Evolutionary conservation across 2,888 invertebrate species (phyloP), one percentile per base, ranked within the genome.

Genomic region (Ferrisia virgata): DNA sequence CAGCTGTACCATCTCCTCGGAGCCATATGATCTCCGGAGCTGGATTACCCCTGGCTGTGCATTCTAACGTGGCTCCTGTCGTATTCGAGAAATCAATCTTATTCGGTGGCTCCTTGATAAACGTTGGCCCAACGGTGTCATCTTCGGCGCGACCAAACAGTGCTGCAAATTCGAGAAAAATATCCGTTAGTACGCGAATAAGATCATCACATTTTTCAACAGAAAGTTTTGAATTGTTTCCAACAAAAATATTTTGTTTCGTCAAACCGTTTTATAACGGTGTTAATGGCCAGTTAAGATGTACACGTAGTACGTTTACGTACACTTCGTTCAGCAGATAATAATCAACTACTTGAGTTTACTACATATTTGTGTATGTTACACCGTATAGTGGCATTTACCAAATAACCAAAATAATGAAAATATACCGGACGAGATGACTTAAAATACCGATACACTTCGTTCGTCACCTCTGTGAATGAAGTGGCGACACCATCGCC

Each of bases 41-140:
- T 28, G 97, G 97, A 87, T 94, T 94, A 86, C 96, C 97, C 87
- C 95, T 92, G 15, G 96, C 96, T 86, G 95, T 94, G 89, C 97
- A 98, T 89, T 96, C 96, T 85, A 97, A 95, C 87, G 95, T 94
- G 85, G 96, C 95, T 87, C 97, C 97, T 85, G 96, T 96, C 86
- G 96, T 96, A 89, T 97, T 97, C 86, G 96, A 96, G 90, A 97
- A 97, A 90, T 96, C 96, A 86, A 97, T 93, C 87, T 95, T 93
- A 89, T 96, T 95, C 86, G 94, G 94, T 84, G 97, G 97, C 90
- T 97, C 96, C 87, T 94, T 94, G 87, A 96, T 92, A 89, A 97
- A 97, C 86, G 96, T 95, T 47, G 97, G 97, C 87, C 97, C 97
- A 90, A 94, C 93, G 76, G 92, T 93, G 88, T 94, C 94, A 90